A percentile compares a stretch with the other conserved stretches of the same genome.
Conservation (phyloP, 2,888 invertebrate genomes). For the Congeria kusceri region DNA sequence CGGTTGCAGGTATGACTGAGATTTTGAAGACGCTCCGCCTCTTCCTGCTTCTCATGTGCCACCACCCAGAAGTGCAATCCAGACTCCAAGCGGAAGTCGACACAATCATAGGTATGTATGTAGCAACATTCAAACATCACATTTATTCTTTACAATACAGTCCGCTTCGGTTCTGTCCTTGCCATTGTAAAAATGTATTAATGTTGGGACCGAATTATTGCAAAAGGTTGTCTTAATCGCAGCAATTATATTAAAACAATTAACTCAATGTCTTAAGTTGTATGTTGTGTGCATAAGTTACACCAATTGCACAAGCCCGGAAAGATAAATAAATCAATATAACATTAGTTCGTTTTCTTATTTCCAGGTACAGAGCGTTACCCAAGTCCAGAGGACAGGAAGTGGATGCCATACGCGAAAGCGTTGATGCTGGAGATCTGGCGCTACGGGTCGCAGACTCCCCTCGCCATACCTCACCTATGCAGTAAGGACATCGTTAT, state of each 20-base stretch:
- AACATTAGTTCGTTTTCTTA: too few species aligned
- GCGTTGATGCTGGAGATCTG: conserved; percentile 53
- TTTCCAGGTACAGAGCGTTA: conserved; percentile 55
- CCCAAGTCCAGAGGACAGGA: conserved; percentile 43
- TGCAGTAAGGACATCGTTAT: conserved; percentile 55
- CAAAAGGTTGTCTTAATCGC: too few species aligned
- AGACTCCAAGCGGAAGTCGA: conserved; percentile 58
- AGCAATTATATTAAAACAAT: too few species aligned
- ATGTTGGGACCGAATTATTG: too few species aligned
- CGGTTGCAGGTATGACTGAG: conserved; percentile 61
- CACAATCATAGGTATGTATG: conserved; percentile 54
- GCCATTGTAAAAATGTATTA: too few species aligned
- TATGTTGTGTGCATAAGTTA: too few species aligned
- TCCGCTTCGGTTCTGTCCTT: too few species aligned
- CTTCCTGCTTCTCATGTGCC: conserved; percentile 63
- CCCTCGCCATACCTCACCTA: conserved; percentile 62
- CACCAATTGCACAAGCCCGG: too few species aligned
- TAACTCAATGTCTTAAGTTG: too few species aligned
- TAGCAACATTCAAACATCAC: not conserved
- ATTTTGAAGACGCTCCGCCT: conserved; percentile 54
- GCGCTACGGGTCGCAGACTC: conserved; percentile 60
- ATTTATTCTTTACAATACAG: too few species aligned
- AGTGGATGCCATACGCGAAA: conserved; percentile 59
- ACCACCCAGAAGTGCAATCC: conserved; percentile 53
- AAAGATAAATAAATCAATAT: too few species aligned